phyloP scores from a whole-genome alignment of 2,113 vertebrate genomes.

The Oncorhynchus gorbuscha region DNA sequence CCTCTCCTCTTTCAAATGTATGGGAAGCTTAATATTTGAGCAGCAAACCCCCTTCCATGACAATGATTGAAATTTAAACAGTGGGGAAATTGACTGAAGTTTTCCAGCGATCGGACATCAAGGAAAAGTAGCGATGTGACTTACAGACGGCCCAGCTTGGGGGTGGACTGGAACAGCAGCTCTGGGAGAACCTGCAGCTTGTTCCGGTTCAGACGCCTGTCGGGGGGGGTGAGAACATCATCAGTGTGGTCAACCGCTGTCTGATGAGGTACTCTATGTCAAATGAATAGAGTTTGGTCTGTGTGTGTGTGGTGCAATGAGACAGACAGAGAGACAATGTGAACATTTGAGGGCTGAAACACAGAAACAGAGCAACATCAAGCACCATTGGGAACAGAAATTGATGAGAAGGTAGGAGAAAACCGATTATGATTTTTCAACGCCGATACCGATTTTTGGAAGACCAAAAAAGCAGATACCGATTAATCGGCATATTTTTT shows the following conservation, averaged over 20 bases:
- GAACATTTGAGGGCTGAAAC: too few relatives aligned
- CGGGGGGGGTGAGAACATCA: not conserved
- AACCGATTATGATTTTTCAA: not conserved
- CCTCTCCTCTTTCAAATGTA: constrained; percentile 37
- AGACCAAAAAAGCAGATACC: too few relatives aligned
- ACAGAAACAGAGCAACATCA: too few relatives aligned
- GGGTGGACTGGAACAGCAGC: constrained; percentile 94
- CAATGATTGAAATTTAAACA: constrained; percentile 42
- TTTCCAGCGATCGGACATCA: constrained; percentile 58
- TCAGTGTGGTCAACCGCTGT: not conserved
- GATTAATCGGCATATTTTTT: too few relatives aligned
- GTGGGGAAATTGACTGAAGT: constrained; percentile 40
- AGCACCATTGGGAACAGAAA: constrained; percentile 28
- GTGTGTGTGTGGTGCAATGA: constrained; percentile 11
- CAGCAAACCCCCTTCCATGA: constrained; percentile 32
- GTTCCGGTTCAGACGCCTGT: constrained; percentile 95
- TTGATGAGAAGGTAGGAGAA: constrained; percentile 22
- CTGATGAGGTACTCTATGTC: not conserved
- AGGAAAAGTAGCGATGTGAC: constrained; percentile 64
- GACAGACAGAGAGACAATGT: not conserved
- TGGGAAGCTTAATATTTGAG: constrained; percentile 42
- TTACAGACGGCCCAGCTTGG: constrained; percentile 95
- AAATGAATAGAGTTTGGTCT: not conserved
- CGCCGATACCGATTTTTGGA: too few relatives aligned
- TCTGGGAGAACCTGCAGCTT: constrained; percentile 95